Percentiles rank a stretch among this genome's conserved stretches.
phyloP scores from a whole-genome alignment of 1,140 invertebrate species.

The Chrysoperla carnea region DNA sequence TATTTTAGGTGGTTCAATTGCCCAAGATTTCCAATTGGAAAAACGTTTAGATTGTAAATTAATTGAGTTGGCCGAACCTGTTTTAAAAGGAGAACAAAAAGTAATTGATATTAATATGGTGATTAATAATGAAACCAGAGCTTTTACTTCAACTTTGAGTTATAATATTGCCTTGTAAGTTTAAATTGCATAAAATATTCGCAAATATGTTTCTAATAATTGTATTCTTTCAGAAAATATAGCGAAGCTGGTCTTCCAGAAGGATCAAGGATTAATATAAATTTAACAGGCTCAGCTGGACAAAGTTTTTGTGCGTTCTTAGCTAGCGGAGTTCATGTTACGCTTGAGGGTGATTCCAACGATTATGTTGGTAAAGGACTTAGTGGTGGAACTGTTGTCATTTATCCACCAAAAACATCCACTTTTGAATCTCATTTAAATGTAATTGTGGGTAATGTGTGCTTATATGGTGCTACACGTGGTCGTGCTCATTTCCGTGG shows the following conservation, averaged over 20 bases:
- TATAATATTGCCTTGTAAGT: conserved; percentile 84
- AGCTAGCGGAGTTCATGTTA: conserved; percentile 73
- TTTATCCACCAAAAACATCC: conserved; percentile 79
- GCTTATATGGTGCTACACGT: conserved; percentile 90
- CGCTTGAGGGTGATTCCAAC: conserved; percentile 92
- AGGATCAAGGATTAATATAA: conserved; percentile 66
- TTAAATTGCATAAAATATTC: not conserved
- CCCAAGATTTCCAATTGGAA: conserved; percentile 81
- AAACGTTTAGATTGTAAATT: conserved; percentile 74
- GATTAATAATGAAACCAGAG: conserved; percentile 82
- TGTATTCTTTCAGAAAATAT: conserved; percentile 47
- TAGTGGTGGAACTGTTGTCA: conserved; percentile 87
- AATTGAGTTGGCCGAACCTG: conserved; percentile 53
- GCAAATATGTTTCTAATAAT: not conserved
- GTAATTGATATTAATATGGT: conserved; percentile 56
- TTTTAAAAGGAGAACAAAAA: conserved; percentile 53
- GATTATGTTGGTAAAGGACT: conserved; percentile 91
- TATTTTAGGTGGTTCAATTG: conserved; percentile 75
- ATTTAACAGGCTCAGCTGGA: conserved; percentile 84
- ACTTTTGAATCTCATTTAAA: conserved; percentile 80
- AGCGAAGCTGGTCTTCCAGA: conserved; percentile 76
- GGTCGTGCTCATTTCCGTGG: conserved; percentile 92
- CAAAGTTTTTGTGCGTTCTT: conserved; percentile 99
- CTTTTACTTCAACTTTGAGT: conserved; percentile 85
- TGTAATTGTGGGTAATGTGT: conserved; percentile 96